phyloP scores from a whole-genome alignment of 2,888 invertebrate genomes.

The Smittia aterrima region DNA sequence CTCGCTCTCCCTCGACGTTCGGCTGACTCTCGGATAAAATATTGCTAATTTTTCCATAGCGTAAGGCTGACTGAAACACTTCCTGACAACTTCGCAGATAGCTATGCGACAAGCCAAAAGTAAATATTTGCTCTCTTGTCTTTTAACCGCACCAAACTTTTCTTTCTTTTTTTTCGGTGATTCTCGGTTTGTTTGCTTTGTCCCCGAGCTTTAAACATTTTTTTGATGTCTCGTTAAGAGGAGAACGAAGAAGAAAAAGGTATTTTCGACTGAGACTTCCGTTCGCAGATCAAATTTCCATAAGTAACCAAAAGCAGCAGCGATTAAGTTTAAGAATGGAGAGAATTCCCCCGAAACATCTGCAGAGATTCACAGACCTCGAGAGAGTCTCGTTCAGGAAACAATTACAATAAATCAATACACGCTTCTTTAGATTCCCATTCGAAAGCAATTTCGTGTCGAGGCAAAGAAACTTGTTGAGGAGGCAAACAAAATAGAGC shows the following conservation, averaged over 20 bases:
- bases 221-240: neutral
- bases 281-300: constrained; percentile 15
- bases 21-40: neutral
- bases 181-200: constrained; percentile 2
- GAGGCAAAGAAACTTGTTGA: neutral
- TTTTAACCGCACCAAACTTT: constrained; percentile 2
- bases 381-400: neutral
- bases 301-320: constrained; percentile 9
- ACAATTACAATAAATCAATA: constrained; percentile 27
- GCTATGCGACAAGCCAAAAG: neutral
- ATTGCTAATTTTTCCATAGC: constrained; percentile 18
- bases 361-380: neutral
- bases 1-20: neutral
- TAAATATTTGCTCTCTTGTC: constrained; percentile 25
- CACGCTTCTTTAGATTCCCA: neutral
- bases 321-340: neutral
- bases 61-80: neutral
- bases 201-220: neutral
- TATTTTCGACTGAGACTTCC: neutral
- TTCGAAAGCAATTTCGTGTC: constrained; percentile 15
- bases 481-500: neutral
- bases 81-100: neutral
- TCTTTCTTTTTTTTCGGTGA: neutral
- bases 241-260: neutral
- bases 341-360: neutral